Evolutionary conservation across 2,797 vertebrate species (phyloP).

Genomic region (Cyclopterus lumpus): DNA sequence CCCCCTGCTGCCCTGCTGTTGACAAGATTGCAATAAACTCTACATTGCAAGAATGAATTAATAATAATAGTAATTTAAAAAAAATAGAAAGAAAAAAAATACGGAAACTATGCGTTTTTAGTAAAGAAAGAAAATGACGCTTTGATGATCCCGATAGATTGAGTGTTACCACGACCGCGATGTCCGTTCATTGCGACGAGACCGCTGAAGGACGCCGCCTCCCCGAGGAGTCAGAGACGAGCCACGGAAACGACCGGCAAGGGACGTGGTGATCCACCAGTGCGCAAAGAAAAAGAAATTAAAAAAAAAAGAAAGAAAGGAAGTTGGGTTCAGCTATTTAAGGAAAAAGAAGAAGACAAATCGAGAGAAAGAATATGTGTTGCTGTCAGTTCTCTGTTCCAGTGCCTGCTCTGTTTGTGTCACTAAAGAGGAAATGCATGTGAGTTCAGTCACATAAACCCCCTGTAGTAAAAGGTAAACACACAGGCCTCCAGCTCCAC

Average conservation of each 20-base stretch:
- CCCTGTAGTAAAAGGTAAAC: slow-evolving; percentile 31
- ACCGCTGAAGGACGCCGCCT: slow-evolving; percentile 14
- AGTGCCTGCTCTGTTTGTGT: slow-evolving; percentile 79
- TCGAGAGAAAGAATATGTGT: slow-evolving; percentile 54
- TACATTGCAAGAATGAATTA: slow-evolving; percentile 40
- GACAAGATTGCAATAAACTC: slow-evolving; percentile 60
- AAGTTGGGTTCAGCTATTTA: slow-evolving; percentile 32
- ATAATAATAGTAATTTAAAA: slow-evolving; percentile 3
- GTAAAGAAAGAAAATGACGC: slow-evolving; percentile 47
- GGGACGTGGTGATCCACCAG: slow-evolving; percentile 6
- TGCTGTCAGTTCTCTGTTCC: slow-evolving; percentile 62
- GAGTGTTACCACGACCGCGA: slow-evolving; percentile 39
- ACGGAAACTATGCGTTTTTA: slow-evolving; percentile 5
- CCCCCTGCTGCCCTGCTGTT: slow-evolving; percentile 28
- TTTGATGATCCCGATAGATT: slow-evolving; percentile 55
- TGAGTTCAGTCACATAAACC: slow-evolving; percentile 33
- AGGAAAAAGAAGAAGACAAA: slow-evolving; percentile 26
- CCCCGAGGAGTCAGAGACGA: slow-evolving; percentile 18
- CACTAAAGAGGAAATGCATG: slow-evolving; percentile 71
- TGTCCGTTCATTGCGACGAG: slow-evolving; percentile 38
- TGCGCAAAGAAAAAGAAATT: neutral
- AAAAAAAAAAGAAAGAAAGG: neutral
- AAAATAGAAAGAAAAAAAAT: neutral
- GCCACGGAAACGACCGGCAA: slow-evolving; percentile 12
- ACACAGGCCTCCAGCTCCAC: slow-evolving; percentile 35